Conservation (phyloP, 2,113 vertebrate genomes). For the Neoarius graeffei region DNA sequence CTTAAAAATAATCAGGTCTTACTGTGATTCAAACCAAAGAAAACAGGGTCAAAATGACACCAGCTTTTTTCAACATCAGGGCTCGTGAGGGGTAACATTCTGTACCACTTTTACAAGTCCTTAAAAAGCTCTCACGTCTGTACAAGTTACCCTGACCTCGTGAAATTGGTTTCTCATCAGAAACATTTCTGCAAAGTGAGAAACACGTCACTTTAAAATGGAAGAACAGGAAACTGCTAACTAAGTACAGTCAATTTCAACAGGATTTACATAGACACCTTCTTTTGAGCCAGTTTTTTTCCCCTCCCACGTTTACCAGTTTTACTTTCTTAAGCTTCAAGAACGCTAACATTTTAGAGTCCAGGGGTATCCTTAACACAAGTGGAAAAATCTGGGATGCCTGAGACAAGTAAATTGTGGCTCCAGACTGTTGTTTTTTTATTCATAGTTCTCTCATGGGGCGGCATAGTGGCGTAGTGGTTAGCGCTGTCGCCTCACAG, state of each 20-base stretch:
- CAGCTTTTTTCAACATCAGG: neutral
- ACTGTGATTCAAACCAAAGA: neutral
- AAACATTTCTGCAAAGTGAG: slow-evolving; percentile 3
- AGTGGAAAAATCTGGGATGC: neutral
- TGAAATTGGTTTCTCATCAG: slow-evolving; percentile 32
- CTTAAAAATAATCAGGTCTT: neutral
- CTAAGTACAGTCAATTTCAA: neutral
- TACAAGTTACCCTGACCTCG: slow-evolving; percentile 33
- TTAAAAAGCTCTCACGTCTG: slow-evolving; percentile 29
- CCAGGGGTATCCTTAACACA: neutral
- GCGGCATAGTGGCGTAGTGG: too few relatives aligned
- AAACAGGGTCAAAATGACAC: slow-evolving; percentile 38
- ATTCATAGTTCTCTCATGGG: neutral
- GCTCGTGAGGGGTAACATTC: slow-evolving; percentile 10
- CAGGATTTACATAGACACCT: neutral
- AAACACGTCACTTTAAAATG: neutral
- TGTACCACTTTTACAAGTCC: slow-evolving; percentile 12
- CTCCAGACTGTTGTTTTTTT: neutral
- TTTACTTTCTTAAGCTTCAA: neutral
- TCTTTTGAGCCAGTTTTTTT: neutral
- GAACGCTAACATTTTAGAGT: neutral
- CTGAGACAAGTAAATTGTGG: neutral
- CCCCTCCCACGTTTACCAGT: too few relatives aligned
- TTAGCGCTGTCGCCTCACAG: too few relatives aligned
- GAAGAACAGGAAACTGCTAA: neutral